Conservation (phyloP, 2,797 vertebrate genomes). For the Hozukius guyotensis region DNA sequence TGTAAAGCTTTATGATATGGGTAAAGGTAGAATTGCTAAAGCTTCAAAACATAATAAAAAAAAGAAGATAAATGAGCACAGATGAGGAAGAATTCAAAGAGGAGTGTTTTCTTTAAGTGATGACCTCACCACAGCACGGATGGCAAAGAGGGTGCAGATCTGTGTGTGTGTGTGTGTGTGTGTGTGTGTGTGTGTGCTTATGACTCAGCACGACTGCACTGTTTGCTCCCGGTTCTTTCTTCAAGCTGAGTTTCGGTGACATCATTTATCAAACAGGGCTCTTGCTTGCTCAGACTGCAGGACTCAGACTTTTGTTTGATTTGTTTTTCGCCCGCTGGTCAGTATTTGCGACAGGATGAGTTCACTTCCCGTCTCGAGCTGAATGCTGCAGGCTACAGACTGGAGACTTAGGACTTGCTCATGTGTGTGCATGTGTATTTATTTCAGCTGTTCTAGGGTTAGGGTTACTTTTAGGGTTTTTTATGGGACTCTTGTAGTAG, state of each 20-base stretch:
- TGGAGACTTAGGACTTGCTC: constrained; percentile 3
- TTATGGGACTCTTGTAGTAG: neutral
- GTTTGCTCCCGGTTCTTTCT: constrained; percentile 65
- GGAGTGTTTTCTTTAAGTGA: constrained; percentile 13
- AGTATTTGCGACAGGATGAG: constrained; percentile 52
- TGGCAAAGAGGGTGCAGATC: neutral
- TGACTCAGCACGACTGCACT: constrained; percentile 38
- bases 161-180: neutral
- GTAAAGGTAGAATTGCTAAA: neutral
- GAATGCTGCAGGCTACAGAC: constrained; percentile 29
- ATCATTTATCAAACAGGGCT: constrained; percentile 73
- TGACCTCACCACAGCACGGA: constrained; percentile 32
- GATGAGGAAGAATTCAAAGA: neutral
- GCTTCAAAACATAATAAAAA: neutral
- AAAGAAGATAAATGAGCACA: neutral
- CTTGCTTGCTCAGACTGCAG: constrained; percentile 45
- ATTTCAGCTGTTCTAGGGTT: neutral
- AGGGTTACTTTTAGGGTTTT: neutral
- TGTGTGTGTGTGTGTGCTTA: constrained; percentile 2
- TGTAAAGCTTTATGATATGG: neutral
- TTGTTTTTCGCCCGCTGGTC: constrained; percentile 26
- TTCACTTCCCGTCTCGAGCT: constrained; percentile 27
- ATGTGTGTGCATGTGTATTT: constrained; percentile 2
- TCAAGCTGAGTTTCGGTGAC: constrained; percentile 67
- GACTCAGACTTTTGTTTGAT: constrained; percentile 56